These are phyloP conservation scores for Rhopilema esculentum DNA, from an alignment of 30 jellyfish, hydroid and myxozoan species.

Conservation along the genomic window DNA sequence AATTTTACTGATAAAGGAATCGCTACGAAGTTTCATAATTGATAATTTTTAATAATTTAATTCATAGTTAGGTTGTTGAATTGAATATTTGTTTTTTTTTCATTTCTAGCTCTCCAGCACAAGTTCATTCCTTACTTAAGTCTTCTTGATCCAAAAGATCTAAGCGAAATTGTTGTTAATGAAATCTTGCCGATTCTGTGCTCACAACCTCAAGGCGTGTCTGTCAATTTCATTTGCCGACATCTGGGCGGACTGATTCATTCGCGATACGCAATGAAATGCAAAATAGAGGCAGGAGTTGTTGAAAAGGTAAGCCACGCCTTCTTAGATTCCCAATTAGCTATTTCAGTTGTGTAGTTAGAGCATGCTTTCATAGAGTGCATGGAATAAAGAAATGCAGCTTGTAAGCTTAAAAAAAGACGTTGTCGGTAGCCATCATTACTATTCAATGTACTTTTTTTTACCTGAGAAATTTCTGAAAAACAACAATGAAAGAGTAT, in stretches of 20 bases:
- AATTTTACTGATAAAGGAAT: too few species aligned
- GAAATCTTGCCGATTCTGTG: slow-evolving; percentile 78
- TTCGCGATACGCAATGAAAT: slow-evolving; percentile 71
- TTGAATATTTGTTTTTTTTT: not conserved
- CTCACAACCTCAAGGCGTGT: slow-evolving; percentile 91
- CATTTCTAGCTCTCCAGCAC: slow-evolving; percentile 22
- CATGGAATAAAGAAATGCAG: too few species aligned
- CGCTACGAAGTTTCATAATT: too few species aligned
- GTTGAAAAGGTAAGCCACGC: slow-evolving; percentile 64
- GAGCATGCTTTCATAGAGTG: not conserved
- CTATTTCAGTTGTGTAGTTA: not conserved
- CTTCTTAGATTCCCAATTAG: too few species aligned
- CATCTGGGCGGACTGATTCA: slow-evolving; percentile 80
- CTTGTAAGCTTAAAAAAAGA: too few species aligned
- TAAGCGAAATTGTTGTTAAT: slow-evolving; percentile 78
- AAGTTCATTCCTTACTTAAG: slow-evolving; percentile 60
- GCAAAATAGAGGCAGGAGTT: slow-evolving; percentile 77
- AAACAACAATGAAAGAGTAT: too few species aligned
- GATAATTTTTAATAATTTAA: too few species aligned
- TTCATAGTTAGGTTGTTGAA: not conserved
- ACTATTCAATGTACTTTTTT: too few species aligned
- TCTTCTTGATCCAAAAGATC: slow-evolving; percentile 78
- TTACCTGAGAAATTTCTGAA: too few species aligned
- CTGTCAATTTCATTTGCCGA: slow-evolving; percentile 83
- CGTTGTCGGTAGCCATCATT: too few species aligned